These are phyloP conservation scores for Agrotis segetum DNA, from an alignment of 2,888 invertebrate genomes.

Conservation along the genomic window DNA sequence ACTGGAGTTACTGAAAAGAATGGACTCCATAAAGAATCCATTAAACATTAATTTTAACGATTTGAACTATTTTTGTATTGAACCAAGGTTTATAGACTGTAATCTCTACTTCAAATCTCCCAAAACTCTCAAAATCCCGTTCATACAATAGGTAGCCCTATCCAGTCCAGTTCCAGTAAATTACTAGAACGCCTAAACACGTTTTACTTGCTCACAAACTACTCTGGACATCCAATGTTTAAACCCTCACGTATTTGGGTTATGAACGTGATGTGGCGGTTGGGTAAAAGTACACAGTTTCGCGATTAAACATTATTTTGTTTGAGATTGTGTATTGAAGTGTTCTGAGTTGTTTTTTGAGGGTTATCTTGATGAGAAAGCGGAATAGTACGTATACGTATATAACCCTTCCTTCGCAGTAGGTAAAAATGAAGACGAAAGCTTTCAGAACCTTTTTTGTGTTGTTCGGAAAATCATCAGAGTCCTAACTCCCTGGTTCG, in stretches of 20 bases:
- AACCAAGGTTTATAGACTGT: neutral
- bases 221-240: constrained; percentile 45
- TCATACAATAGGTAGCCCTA: constrained; percentile 23
- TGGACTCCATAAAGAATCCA: too few relatives aligned
- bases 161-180: constrained; percentile 32
- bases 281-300: constrained; percentile 45
- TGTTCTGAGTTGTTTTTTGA: neutral
- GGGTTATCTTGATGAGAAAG: constrained; percentile 2
- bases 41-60: too few relatives aligned
- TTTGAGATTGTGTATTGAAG: constrained; percentile 9
- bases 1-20: too few relatives aligned
- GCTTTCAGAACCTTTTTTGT: too few relatives aligned
- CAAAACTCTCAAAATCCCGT: neutral
- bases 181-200: constrained; percentile 45
- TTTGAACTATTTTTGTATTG: too few relatives aligned
- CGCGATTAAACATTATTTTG: constrained; percentile 20
- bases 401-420: too few relatives aligned
- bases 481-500: too few relatives aligned
- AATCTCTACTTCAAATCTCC: neutral
- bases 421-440: too few relatives aligned
- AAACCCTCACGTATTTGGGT: constrained; percentile 54
- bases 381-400: too few relatives aligned
- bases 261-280: constrained; percentile 48
- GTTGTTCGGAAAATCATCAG: too few relatives aligned
- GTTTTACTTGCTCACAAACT: constrained; percentile 45